phyloP scores from a whole-genome alignment of 2,797 vertebrate species.

The Fratercula arctica region DNA sequence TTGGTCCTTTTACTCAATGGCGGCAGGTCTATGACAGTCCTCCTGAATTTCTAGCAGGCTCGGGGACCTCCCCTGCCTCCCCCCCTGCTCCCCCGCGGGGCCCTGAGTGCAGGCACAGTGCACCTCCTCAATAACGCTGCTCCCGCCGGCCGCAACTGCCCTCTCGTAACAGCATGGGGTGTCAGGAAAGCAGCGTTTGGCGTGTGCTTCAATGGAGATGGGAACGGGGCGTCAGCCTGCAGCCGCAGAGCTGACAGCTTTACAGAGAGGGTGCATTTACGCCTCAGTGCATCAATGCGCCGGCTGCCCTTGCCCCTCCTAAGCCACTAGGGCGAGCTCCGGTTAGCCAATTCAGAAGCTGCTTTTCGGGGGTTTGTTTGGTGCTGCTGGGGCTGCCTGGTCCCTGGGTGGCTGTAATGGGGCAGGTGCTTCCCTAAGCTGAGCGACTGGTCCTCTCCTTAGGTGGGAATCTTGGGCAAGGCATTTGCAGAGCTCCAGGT shows the following conservation, averaged over 20 bases:
- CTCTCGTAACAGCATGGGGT: slow-evolving; percentile 26
- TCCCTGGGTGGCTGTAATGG: background rate
- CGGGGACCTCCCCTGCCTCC: background rate
- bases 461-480: slow-evolving; percentile 42
- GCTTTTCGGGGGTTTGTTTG: background rate
- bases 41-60: background rate
- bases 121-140: slow-evolving; percentile 35
- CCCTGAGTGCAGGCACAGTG: background rate
- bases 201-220: slow-evolving; percentile 59
- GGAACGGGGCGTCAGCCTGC: background rate
- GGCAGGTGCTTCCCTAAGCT: slow-evolving; percentile 61
- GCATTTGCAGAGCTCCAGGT: slow-evolving; percentile 95
- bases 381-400: slow-evolving; percentile 27
- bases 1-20: background rate
- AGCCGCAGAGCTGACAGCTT: background rate
- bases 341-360: background rate
- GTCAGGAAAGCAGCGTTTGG: slow-evolving; percentile 58
- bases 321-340: background rate
- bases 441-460: slow-evolving; percentile 40
- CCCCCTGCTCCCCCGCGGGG: background rate
- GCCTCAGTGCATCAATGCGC: background rate
- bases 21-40: background rate
- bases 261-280: background rate
- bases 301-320: background rate
- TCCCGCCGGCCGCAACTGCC: background rate